Percentiles rank a stretch among this genome's conserved stretches.
Conservation (phyloP, 1,140 invertebrate species). For the Hycleus phaleratus region DNA sequence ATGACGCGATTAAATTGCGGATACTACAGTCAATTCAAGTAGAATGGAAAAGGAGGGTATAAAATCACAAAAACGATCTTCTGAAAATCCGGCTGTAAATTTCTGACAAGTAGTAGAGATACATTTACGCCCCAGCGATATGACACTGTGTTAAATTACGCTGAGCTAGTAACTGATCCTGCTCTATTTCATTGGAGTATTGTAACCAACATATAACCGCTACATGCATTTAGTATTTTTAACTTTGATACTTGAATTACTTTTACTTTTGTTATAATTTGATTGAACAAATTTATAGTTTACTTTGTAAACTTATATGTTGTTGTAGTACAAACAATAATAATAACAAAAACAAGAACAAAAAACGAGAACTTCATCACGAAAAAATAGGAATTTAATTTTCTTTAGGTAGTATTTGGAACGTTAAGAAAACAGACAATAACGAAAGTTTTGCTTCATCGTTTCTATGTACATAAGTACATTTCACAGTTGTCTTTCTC, state of each 20-base stretch:
- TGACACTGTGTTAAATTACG: conserved; percentile 25
- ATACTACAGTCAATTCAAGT: conserved; percentile 10
- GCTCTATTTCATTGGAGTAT: conserved; percentile 17
- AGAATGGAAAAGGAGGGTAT: conserved; percentile 13
- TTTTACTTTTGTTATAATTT: conserved; percentile 5
- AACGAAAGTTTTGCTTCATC: too few species aligned
- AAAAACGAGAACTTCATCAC: too few species aligned
- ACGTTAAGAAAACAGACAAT: too few species aligned
- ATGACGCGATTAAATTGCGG: conserved; percentile 15
- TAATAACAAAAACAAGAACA: too few species aligned
- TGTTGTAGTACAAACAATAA: too few species aligned
- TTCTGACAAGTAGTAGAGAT: conserved; percentile 23
- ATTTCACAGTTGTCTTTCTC: too few species aligned
- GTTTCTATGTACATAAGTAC: too few species aligned
- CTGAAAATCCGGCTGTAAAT: conserved; percentile 25
- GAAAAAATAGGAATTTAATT: too few species aligned
- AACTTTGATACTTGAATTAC: conserved; percentile 9
- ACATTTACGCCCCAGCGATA: conserved; percentile 25
- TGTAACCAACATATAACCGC: conserved; percentile 8
- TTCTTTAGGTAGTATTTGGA: too few species aligned
- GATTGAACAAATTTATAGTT: too few species aligned
- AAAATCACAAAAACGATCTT: conserved; percentile 22
- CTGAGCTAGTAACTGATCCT: conserved; percentile 24
- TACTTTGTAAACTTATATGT: too few species aligned
- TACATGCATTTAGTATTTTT: conserved; percentile 2